Base-by-base conservation (phyloP, 2,113 vertebrate genomes). In the Spizaetus ornatus region DNA sequence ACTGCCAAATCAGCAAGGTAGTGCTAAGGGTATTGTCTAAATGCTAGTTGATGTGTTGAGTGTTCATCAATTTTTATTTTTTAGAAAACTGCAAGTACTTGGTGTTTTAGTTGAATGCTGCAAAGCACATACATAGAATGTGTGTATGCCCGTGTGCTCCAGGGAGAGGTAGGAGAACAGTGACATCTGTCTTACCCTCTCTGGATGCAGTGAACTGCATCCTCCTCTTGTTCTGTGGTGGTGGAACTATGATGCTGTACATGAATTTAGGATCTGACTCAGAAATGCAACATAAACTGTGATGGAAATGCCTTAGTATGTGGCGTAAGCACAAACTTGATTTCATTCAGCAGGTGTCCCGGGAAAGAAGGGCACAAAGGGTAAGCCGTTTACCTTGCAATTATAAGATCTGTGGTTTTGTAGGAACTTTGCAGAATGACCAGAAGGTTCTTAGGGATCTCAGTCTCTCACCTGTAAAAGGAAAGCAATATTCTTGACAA, bases 81-180 rank as follows among this genome's bases (percentile, higher is more conserved):
- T 67, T 82, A 63, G 72, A 63, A 78, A 80, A 40, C 9, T 31
- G 18, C 14, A 65, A 61, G 23, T 52, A 31, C 25, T 40, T 58
- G 19, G 12, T 53, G 11, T 66, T 81, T 50, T 29, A 56, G 23
- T 53, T 80, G 40, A 43, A 34, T 0, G 1, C 36, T 56, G 50
- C n/a, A 36, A 55, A 55, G 22, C 18, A 9, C 9, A 6, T 26
- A 7, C 5, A 4, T 25, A 6, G 6, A 73, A 50, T 63, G 17
- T 55, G 10, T 59, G 2, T 32, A 12, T 79, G 42, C 10, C 23
- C 56, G 4, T 0, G 1, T 59, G n/a, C 26, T 82, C 10, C 7
- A 42, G 72, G 29, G 36, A 52, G 27, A 71, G 23, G 15, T 62
- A 22, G 47, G 40, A 48, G 23, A 76, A 21, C 25, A 16, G 18